These are phyloP conservation scores for Cebidichthys violaceus DNA, from an alignment of 2,113 vertebrate species.

Conservation along the genomic window DNA sequence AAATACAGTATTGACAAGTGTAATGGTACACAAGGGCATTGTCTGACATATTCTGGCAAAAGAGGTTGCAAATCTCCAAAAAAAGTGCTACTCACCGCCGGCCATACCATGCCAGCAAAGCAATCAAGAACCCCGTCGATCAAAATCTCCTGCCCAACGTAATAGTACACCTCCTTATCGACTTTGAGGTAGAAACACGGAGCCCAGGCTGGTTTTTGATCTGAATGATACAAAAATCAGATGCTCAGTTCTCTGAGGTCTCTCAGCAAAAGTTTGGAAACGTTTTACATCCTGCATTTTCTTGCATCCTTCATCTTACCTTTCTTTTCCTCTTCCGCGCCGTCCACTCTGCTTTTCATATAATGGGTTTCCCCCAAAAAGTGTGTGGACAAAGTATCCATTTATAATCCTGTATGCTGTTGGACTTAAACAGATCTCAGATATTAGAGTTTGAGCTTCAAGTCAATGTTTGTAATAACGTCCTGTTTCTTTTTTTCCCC, in stretches of 20 bases:
- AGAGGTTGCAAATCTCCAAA: not conserved
- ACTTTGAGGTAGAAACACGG: conserved; percentile 60
- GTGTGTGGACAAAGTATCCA: conserved; percentile 43
- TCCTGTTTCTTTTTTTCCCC: not conserved
- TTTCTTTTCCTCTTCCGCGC: not conserved
- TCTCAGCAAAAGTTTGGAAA: not conserved
- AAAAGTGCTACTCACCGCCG: conserved; percentile 68
- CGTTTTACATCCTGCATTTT: not conserved
- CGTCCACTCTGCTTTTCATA: not conserved
- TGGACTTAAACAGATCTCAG: not conserved
- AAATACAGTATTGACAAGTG: not conserved
- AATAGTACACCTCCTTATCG: conserved; percentile 69
- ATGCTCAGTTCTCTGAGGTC: not conserved
- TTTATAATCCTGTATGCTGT: conserved; percentile 20
- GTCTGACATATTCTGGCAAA: not conserved
- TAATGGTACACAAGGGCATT: not conserved
- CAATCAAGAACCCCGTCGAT: conserved; percentile 75
- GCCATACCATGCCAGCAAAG: conserved; percentile 77
- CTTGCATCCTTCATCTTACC: conserved; percentile 4
- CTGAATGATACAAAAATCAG: conserved; percentile 32
- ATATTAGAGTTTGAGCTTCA: not conserved
- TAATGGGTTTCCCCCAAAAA: conserved; percentile 10
- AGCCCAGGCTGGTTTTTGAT: conserved; percentile 47
- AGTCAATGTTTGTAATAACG: not conserved
- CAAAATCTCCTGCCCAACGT: conserved; percentile 69